Evolutionary conservation across 1,140 invertebrate genomes (phyloP).

Genomic region (Cotesia chilonis): DNA sequence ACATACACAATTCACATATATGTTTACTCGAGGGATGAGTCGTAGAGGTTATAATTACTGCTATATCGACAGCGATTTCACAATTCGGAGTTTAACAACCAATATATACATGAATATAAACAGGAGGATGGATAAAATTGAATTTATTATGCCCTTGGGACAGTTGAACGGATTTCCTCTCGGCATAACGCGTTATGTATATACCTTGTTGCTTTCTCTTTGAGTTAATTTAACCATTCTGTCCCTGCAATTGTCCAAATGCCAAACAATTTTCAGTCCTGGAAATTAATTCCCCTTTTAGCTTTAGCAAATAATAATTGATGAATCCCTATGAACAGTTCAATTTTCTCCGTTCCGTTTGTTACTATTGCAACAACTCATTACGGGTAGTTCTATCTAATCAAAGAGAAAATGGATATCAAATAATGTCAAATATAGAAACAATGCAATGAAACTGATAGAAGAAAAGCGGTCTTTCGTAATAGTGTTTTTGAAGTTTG

Average conservation of each 20-base stretch:
- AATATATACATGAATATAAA: too few relatives aligned
- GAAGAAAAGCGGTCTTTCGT: too few relatives aligned
- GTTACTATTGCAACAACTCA: not conserved
- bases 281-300: slow-evolving; percentile 21
- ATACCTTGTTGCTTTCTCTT: not conserved
- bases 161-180: slow-evolving; percentile 4
- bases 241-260: slow-evolving; percentile 9
- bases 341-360: not conserved
- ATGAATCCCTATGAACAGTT: slow-evolving; percentile 5
- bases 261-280: slow-evolving; percentile 30
- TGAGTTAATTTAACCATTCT: slow-evolving; percentile 12
- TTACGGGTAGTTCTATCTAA: too few relatives aligned
- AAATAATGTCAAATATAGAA: too few relatives aligned
- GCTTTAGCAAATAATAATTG: slow-evolving; percentile 23
- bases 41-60: not conserved
- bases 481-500: too few relatives aligned
- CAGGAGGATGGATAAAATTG: not conserved
- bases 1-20: not conserved
- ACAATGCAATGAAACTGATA: too few relatives aligned
- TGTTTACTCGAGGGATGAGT: not conserved
- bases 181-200: not conserved
- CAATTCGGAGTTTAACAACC: not conserved
- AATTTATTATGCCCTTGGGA: slow-evolving; percentile 14
- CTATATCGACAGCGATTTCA: slow-evolving; percentile 8
- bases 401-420: too few relatives aligned